Evolutionary conservation across 2,797 vertebrate species (phyloP).

Genomic region (Tauraco hartlaubi): DNA sequence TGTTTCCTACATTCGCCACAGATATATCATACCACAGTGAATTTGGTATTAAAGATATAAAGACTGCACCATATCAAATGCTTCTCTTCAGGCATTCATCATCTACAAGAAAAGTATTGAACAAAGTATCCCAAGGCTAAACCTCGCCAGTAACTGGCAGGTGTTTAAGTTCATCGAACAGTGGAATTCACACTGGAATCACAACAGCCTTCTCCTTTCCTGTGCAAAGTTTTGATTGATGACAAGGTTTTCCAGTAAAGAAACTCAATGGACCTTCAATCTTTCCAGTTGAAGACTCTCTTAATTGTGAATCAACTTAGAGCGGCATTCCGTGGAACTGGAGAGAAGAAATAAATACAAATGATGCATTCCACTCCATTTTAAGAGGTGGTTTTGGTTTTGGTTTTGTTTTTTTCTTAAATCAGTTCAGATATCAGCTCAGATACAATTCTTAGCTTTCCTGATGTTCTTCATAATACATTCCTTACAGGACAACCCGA

Average conservation of each 20-base stretch:
- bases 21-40: not conserved
- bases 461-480: not conserved
- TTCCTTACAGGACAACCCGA: not conserved
- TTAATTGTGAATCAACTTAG: not conserved
- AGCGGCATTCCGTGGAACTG: not conserved
- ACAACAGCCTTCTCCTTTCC: not conserved
- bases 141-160: not conserved
- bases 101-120: not conserved
- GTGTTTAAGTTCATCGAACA: not conserved
- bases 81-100: not conserved
- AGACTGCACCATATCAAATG: not conserved
- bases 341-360: slow-evolving; percentile 7
- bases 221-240: not conserved
- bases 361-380: not conserved
- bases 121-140: not conserved
- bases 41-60: not conserved
- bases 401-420: not conserved
- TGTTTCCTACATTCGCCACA: not conserved
- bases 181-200: not conserved
- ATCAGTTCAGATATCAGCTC: not conserved
- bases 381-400: not conserved
- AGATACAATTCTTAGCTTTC: not conserved
- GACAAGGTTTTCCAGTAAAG: slow-evolving; percentile 23
- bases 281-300: not conserved
- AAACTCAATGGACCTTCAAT: not conserved